Evolutionary conservation across 2,113 vertebrate species (phyloP), one percentile per base, ranked within the genome.

Genomic region (Ciconia maguari): DNA sequence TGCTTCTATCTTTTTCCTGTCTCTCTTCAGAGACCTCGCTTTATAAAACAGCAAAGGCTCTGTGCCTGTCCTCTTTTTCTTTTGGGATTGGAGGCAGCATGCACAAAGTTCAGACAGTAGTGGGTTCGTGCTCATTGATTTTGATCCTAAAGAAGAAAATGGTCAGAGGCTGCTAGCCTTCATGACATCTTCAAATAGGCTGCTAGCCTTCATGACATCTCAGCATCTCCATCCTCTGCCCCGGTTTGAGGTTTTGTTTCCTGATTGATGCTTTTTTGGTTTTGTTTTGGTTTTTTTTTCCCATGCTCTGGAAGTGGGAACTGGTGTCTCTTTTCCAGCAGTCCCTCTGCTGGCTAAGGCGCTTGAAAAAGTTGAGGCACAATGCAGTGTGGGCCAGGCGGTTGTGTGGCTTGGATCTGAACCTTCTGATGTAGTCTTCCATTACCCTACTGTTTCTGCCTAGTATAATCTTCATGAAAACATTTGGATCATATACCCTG

Each of bases 301-400:
- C 16, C 24, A 2, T 16, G 62, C 41, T 29, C 27, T 51, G 64
- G 27, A 36, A 44, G 14, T 24, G 64, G 57, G 51, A 64, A 12
- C 34, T 15, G 27, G 24, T 62, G 18, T 58, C 57, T 57, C 49
- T 44, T 48, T 51, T 29, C 49, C 61, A 49, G 54, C 69, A 55
- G n/a, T 7, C 6, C 46, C 18, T 21, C 4, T 0, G 2, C 52
- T 54, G 19, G 42, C 22, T 36, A 6, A 51, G 22, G 15, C 3
- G 1, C 76, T 54, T 29, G 70, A 15, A 32, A 22, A 62, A 34
- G 27, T 0, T 0, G 15, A 78, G 27, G 51, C 44, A 15, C n/a
- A 71, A n/a, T 14, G 78, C 36, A 34, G 24, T 5, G n/a, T 20
- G 13, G 58, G 49, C 69, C 51, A 32, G 27, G 87, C 78, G 75